Evolutionary conservation across 1,140 invertebrate genomes (phyloP).

Genomic region (Antheraea mylitta): DNA sequence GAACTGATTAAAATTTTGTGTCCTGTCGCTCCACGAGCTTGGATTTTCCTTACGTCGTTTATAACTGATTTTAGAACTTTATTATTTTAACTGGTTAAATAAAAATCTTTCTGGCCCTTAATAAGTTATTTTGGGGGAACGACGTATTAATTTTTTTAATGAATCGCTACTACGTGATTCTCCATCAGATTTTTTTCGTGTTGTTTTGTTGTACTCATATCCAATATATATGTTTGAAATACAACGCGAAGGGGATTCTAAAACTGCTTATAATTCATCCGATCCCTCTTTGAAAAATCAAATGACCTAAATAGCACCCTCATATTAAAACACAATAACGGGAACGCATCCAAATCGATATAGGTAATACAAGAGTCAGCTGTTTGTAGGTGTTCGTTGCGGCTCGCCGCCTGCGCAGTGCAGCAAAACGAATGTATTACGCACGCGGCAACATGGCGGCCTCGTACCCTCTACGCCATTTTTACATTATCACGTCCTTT

Average conservation of each 20-base stretch:
- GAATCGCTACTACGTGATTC: neutral
- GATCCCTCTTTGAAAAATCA: constrained; percentile 2
- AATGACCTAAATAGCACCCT: constrained; percentile 13
- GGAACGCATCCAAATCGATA: constrained; percentile 34
- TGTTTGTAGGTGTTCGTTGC: constrained; percentile 25
- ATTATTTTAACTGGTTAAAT: too few species aligned
- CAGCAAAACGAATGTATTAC: constrained; percentile 36
- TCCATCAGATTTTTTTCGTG: neutral
- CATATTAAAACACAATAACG: constrained; percentile 1
- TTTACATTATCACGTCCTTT: neutral
- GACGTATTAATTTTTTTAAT: neutral
- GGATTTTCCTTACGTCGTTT: too few species aligned
- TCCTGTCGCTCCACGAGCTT: too few species aligned
- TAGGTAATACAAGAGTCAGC: constrained; percentile 26
- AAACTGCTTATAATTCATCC: constrained; percentile 3
- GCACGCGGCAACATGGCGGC: constrained; percentile 43
- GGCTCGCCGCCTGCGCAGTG: constrained; percentile 56
- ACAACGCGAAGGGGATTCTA: constrained; percentile 11
- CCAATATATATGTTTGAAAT: constrained; percentile 16
- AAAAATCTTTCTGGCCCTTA: too few species aligned
- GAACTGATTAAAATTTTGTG: too few species aligned
- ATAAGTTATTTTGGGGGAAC: too few species aligned
- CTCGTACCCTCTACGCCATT: constrained; percentile 17
- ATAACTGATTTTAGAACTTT: too few species aligned
- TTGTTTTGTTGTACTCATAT: neutral